phyloP scores from a whole-genome alignment of 2,797 vertebrate genomes.

The Vultur gryphus region DNA sequence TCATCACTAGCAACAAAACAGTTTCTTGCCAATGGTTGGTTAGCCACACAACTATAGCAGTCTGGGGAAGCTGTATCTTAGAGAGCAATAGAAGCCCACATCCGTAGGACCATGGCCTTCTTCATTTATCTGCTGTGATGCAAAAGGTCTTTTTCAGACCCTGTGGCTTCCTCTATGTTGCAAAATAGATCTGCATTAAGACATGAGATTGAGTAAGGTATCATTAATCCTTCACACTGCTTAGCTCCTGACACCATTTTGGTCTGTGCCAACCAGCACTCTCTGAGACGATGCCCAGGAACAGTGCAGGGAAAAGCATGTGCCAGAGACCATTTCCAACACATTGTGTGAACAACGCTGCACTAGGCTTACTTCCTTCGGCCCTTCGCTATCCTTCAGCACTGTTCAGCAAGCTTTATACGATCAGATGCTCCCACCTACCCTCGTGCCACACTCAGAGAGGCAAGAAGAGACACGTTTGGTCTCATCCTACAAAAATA shows the following conservation, averaged over 20 bases:
- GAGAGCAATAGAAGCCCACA: not conserved
- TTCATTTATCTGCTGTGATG: not conserved
- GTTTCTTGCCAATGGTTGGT: not conserved
- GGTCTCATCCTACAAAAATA: not conserved
- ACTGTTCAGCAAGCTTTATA: not conserved
- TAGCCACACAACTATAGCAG: not conserved
- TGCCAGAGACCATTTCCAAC: not conserved
- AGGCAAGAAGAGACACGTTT: not conserved
- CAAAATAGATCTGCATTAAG: not conserved
- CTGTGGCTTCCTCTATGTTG: rapidly evolving
- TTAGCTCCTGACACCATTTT: not conserved
- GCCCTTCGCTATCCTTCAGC: not conserved
- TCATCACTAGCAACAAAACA: not conserved
- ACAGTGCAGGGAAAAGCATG: not conserved
- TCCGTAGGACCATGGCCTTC: too few relatives aligned
- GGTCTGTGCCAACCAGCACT: not conserved
- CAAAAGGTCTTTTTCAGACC: not conserved
- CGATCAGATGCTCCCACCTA: not conserved
- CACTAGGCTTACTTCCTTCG: not conserved
- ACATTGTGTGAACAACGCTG: rapidly evolving
- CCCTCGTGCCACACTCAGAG: not conserved
- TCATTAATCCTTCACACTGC: not conserved
- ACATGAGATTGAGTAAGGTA: not conserved
- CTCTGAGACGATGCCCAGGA: not conserved
- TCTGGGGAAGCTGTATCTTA: not conserved